Evolutionary conservation across 2,113 vertebrate species (phyloP).

Genomic region (Xenopus tropicalis): DNA sequence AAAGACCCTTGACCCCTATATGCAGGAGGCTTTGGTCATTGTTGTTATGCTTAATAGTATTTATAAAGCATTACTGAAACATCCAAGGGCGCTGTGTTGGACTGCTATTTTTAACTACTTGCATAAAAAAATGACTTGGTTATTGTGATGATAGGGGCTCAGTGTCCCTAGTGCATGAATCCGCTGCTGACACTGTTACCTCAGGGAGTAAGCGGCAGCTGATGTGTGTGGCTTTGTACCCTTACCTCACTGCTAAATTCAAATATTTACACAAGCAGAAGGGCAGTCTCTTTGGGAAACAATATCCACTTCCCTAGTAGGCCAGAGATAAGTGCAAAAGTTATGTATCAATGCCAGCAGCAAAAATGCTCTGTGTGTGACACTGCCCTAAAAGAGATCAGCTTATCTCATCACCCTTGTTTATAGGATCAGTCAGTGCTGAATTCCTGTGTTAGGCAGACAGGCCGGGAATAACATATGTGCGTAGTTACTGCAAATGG

Average conservation of each 20-base stretch:
- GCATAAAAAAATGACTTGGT: too few relatives aligned
- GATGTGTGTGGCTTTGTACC: constrained; percentile 15
- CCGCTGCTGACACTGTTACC: constrained; percentile 4
- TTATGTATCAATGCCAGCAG: too few relatives aligned
- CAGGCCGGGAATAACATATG: constrained; percentile 17
- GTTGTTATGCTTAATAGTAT: too few relatives aligned
- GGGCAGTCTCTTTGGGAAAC: background rate
- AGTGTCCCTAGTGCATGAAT: background rate
- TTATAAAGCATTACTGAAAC: too few relatives aligned
- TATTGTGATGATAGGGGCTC: too few relatives aligned
- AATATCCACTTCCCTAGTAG: constrained; percentile 33
- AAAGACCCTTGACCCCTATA: too few relatives aligned
- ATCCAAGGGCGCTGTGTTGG: too few relatives aligned
- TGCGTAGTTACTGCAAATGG: constrained; percentile 11
- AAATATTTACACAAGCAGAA: constrained; percentile 29
- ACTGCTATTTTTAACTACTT: too few relatives aligned
- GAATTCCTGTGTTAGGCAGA: constrained; percentile 11
- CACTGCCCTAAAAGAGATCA: constrained; percentile 1
- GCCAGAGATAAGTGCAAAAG: constrained; percentile 11
- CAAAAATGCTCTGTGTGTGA: too few relatives aligned
- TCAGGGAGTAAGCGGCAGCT: constrained; percentile 26
- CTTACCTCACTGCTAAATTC: constrained; percentile 12
- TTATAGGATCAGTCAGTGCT: constrained; percentile 20
- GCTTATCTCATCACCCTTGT: constrained; percentile 37
- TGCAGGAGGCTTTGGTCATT: too few relatives aligned